Percentiles rank a stretch among this genome's conserved stretches.
phyloP scores from a whole-genome alignment of 2,113 vertebrate genomes.

The Ctenomys sociabilis region DNA sequence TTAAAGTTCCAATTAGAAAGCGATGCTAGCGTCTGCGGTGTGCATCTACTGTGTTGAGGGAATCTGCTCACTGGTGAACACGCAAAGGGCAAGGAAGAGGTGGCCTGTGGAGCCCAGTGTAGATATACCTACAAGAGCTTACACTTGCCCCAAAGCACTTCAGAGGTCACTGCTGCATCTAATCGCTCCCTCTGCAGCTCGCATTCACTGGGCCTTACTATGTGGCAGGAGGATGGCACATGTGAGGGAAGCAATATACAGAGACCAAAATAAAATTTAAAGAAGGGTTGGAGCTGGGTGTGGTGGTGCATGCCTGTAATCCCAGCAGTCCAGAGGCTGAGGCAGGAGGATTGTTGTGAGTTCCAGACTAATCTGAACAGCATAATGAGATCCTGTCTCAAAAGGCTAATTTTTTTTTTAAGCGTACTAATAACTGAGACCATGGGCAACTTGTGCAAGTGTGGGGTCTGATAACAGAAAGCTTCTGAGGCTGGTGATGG shows the following conservation, averaged over 20 bases:
- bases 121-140: background rate
- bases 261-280: too few relatives aligned
- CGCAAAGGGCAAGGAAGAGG: background rate
- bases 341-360: too few relatives aligned
- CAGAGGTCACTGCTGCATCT: background rate
- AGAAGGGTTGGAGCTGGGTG: too few relatives aligned
- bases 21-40: background rate
- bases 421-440: background rate
- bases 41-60: background rate
- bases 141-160: background rate
- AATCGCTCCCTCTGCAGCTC: background rate
- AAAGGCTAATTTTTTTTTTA: background rate
- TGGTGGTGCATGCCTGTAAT: too few relatives aligned
- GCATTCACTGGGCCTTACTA: background rate
- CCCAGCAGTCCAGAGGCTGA: too few relatives aligned
- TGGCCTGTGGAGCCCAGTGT: background rate
- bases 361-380: too few relatives aligned
- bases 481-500: background rate
- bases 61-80: background rate
- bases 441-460: background rate
- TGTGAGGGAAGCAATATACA: too few relatives aligned
- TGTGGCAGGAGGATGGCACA: background rate
- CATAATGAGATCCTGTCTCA: too few relatives aligned
- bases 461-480: background rate
- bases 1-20: background rate